A percentile compares a stretch with the other conserved stretches of the same genome.
Evolutionary conservation across 2,797 vertebrate genomes (phyloP).

Genomic region (Protosalanx chinensis): DNA sequence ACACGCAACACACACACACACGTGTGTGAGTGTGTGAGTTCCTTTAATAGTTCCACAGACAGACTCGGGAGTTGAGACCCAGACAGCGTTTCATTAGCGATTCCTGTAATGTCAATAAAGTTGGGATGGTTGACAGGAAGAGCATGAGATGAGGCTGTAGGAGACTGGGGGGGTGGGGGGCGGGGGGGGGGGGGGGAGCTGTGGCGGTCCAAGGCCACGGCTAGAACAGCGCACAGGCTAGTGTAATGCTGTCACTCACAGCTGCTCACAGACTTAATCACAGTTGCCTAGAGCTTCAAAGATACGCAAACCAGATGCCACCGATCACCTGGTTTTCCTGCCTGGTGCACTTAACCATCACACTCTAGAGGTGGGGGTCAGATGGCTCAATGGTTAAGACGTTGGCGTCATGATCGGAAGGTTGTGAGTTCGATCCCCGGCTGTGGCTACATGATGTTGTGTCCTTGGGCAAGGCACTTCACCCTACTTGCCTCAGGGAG

Average conservation of each 20-base stretch:
- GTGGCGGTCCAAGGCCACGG: constrained; percentile 59
- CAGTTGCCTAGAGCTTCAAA: background rate
- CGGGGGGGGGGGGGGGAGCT: background rate
- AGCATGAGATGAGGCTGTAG: constrained; percentile 55
- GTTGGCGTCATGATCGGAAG: too few species aligned
- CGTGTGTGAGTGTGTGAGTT: constrained; percentile 27
- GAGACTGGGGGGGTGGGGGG: background rate
- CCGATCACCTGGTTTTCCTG: background rate
- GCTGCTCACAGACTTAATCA: background rate
- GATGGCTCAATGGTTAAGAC: too few species aligned
- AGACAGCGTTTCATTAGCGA: constrained; percentile 73
- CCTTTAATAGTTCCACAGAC: constrained; percentile 44
- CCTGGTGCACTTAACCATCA: constrained; percentile 22
- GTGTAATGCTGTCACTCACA: constrained; percentile 17
- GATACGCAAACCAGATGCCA: background rate
- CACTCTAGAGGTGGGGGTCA: too few species aligned
- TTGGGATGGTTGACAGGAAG: constrained; percentile 77
- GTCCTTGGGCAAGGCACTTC: too few species aligned
- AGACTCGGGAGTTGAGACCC: constrained; percentile 44
- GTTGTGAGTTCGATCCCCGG: too few species aligned
- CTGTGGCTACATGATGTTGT: too few species aligned
- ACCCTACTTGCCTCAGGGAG: too few species aligned
- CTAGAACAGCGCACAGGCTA: constrained; percentile 23
- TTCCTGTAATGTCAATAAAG: constrained; percentile 78
- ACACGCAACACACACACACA: background rate